Conservation (phyloP, 2,888 invertebrate species). For the Isoperla grammatica region DNA sequence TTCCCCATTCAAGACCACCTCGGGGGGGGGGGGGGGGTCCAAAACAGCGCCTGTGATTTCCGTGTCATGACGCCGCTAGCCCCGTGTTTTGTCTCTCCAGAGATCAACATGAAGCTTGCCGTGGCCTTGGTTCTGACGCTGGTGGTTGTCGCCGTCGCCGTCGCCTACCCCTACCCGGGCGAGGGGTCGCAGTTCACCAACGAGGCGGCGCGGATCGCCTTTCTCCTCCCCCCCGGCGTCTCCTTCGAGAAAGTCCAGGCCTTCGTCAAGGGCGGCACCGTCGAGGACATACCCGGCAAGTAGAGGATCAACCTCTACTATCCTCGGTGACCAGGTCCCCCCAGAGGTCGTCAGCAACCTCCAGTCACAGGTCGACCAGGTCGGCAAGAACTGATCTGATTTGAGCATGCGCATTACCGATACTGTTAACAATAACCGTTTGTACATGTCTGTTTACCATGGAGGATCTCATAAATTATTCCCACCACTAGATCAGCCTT, state of each 20-base stretch:
- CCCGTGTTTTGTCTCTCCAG: neutral
- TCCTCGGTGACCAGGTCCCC: conserved; percentile 79
- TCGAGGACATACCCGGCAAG: conserved; percentile 79
- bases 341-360: conserved; percentile 84
- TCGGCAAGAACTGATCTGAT: conserved; percentile 49
- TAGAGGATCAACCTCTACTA: conserved; percentile 78
- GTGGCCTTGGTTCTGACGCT: conserved; percentile 35
- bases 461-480: too few species aligned
- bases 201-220: conserved; percentile 81
- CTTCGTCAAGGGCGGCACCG: conserved; percentile 79
- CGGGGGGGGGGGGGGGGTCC: too few species aligned
- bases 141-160: conserved; percentile 48
- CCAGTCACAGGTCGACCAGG: conserved; percentile 77
- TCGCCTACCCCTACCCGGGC: conserved; percentile 49
- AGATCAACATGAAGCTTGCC: neutral
- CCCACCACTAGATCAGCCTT: too few species aligned
- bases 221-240: conserved; percentile 78
- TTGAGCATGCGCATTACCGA: neutral
- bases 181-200: conserved; percentile 79
- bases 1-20: too few species aligned
- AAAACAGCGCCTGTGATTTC: too few species aligned
- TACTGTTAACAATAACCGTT: too few species aligned
- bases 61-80: neutral
- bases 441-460: too few species aligned
- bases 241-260: conserved; percentile 83